phyloP scores from a whole-genome alignment of 2,113 vertebrate species.

The Miniopterus natalensis region DNA sequence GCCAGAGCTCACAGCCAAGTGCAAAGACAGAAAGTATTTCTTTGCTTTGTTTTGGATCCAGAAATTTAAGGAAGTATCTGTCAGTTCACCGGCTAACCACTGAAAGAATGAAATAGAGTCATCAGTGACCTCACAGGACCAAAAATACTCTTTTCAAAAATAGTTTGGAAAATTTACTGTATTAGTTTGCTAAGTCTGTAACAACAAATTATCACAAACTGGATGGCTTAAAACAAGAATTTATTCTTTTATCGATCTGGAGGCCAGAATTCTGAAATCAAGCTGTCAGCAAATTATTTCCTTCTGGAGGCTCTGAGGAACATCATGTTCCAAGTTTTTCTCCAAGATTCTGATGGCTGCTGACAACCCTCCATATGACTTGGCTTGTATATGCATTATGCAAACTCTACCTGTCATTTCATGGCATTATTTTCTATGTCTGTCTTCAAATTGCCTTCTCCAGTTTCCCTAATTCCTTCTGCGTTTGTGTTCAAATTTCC shows the following conservation, averaged over 20 bases:
- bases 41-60: background rate
- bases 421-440: background rate
- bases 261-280: background rate
- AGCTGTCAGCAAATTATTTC: background rate
- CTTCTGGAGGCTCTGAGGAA: background rate
- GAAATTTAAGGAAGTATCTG: background rate
- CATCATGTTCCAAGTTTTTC: background rate
- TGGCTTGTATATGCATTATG: background rate
- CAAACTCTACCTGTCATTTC: background rate
- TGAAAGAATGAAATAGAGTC: background rate
- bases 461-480: background rate
- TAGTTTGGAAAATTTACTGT: background rate
- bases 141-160: background rate
- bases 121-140: background rate
- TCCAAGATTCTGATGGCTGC: background rate
- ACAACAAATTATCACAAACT: background rate
- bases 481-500: background rate
- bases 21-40: background rate
- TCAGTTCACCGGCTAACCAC: background rate
- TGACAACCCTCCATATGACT: background rate
- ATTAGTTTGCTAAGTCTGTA: background rate
- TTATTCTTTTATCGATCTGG: background rate
- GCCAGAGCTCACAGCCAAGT: background rate
- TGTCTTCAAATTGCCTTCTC: background rate
- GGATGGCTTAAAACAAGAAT: background rate